Evolutionary conservation across 2,888 invertebrate species (phyloP).

Genomic region (Sinopyrophorus schimmeli): DNA sequence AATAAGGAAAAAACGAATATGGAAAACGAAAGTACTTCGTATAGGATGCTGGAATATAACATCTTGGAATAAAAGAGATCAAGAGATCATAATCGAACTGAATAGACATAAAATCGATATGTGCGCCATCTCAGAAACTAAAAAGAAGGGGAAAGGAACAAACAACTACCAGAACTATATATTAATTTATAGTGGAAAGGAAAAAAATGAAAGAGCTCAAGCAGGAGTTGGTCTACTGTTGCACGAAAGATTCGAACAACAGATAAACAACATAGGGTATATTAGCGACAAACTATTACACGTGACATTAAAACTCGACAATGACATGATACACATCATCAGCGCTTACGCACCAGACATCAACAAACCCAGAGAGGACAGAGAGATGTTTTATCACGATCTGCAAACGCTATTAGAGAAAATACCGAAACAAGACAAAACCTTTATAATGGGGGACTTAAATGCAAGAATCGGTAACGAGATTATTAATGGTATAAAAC

Average conservation of each 20-base stretch:
- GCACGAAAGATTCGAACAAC: constrained; percentile 5
- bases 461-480: constrained; percentile 1
- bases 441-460: constrained; percentile 4
- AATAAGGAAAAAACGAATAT: neutral
- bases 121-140: constrained; percentile 8
- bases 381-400: constrained; percentile 4
- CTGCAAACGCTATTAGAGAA: too few species aligned
- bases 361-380: constrained; percentile 10
- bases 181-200: constrained; percentile 6
- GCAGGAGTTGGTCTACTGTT: constrained; percentile 4
- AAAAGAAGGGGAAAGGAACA: constrained; percentile 9
- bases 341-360: constrained; percentile 3
- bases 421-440: too few species aligned
- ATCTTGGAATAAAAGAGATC: neutral
- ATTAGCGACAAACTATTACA: constrained; percentile 6
- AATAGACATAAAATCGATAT: neutral
- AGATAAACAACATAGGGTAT: constrained; percentile 2
- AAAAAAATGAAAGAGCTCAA: constrained; percentile 3
- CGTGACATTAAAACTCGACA: neutral
- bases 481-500: constrained; percentile 1
- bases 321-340: neutral
- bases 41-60: constrained; percentile 3
- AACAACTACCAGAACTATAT: constrained; percentile 1
- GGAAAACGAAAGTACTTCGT: constrained; percentile 3
- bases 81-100: constrained; percentile 5